These are phyloP conservation scores for Cacoxenus indagator DNA, from an alignment of 2,888 invertebrate genomes.

Conservation along the genomic window DNA sequence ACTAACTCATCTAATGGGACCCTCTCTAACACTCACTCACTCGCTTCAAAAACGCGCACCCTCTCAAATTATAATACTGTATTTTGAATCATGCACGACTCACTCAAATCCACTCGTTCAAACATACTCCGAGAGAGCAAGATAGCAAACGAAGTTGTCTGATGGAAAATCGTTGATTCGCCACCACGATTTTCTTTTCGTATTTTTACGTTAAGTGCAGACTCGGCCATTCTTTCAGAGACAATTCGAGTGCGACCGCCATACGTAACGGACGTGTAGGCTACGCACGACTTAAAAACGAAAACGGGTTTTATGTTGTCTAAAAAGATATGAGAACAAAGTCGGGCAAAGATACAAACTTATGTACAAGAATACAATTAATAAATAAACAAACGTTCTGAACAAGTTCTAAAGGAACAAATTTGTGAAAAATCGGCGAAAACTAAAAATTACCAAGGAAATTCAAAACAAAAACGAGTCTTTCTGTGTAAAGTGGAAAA, in stretches of 20 bases:
- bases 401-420: conserved; percentile 18
- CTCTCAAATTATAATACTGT: too few relatives aligned
- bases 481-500: conserved; percentile 33
- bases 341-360: conserved; percentile 17
- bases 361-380: neutral
- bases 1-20: neutral
- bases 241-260: conserved; percentile 71
- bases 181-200: conserved; percentile 10
- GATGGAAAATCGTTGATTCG: conserved; percentile 28
- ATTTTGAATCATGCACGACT: too few relatives aligned
- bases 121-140: conserved; percentile 24
- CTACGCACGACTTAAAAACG: conserved; percentile 55
- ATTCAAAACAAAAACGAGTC: conserved; percentile 43
- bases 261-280: conserved; percentile 66
- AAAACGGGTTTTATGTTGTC: conserved; percentile 50
- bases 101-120: conserved; percentile 23
- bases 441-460: neutral
- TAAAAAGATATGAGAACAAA: conserved; percentile 21
- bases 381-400: conserved; percentile 1
- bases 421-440: conserved; percentile 29
- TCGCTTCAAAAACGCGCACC: too few relatives aligned
- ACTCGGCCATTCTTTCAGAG: neutral
- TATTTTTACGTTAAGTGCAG: conserved; percentile 45
- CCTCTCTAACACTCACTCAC: conserved; percentile 6
- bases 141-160: conserved; percentile 15